These are phyloP conservation scores for Lipotes vexillifer DNA, from an alignment of 2,113 vertebrate species.

Conservation along the genomic window DNA sequence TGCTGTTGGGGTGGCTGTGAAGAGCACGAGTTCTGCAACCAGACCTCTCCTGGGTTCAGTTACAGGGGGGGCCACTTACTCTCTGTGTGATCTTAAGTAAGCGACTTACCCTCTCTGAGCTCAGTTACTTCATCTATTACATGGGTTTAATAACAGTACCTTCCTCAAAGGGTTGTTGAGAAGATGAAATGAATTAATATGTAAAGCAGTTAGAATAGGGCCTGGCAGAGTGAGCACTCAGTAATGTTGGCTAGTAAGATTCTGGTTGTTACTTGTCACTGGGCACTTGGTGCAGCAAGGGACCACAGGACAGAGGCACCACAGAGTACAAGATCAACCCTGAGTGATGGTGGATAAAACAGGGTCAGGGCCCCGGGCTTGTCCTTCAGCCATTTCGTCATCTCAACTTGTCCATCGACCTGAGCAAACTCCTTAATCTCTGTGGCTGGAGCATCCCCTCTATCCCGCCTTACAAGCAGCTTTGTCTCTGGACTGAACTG, in stretches of 20 bases:
- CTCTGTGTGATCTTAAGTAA: neutral
- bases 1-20: neutral
- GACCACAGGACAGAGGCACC: neutral
- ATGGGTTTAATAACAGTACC: neutral
- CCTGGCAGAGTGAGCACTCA: neutral
- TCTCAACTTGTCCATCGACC: neutral
- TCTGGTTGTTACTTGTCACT: neutral
- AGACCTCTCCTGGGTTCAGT: neutral
- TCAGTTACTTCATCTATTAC: neutral
- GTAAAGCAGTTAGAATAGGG: neutral
- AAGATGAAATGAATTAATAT: neutral
- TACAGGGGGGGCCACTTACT: neutral
- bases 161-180: neutral
- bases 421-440: neutral
- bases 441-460: neutral
- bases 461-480: neutral
- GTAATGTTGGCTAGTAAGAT: neutral
- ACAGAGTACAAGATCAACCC: rapidly evolving
- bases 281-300: too few species aligned
- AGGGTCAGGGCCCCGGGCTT: neutral
- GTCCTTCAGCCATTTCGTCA: neutral
- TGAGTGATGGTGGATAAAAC: neutral
- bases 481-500: neutral
- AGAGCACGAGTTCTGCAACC: neutral
- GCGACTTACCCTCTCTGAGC: neutral